phyloP scores from a whole-genome alignment of 1,140 invertebrate genomes.

The Bombyx mori region ASM3026992v2 NC_085129.1:5692001-5692500 shows the following conservation, averaged over 20 bases:
- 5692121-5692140: too few species aligned
- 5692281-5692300: conserved; percentile 7
- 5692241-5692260: conserved; percentile 2
- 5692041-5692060: not conserved
- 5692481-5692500: too few species aligned
- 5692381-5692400: conserved; percentile 9
- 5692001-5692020: not conserved
- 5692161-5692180: too few species aligned
- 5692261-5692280: conserved; percentile 2
- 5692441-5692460: too few species aligned
- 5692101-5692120: too few species aligned
- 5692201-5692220: too few species aligned
- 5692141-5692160: too few species aligned
- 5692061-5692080: too few species aligned
- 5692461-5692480: too few species aligned
- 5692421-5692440: not conserved
- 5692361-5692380: conserved; percentile 8
- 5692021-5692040: conserved; percentile 1
- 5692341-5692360: conserved; percentile 22
- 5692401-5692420: conserved; percentile 2
- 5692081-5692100: too few species aligned
- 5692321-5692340: conserved; percentile 25
- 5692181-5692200: too few species aligned
- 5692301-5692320: conserved; percentile 19
- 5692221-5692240: too few species aligned